These are phyloP conservation scores for Xyliphius kryptos DNA, from an alignment of 2,113 vertebrate genomes.

Conservation along the genomic window DNA sequence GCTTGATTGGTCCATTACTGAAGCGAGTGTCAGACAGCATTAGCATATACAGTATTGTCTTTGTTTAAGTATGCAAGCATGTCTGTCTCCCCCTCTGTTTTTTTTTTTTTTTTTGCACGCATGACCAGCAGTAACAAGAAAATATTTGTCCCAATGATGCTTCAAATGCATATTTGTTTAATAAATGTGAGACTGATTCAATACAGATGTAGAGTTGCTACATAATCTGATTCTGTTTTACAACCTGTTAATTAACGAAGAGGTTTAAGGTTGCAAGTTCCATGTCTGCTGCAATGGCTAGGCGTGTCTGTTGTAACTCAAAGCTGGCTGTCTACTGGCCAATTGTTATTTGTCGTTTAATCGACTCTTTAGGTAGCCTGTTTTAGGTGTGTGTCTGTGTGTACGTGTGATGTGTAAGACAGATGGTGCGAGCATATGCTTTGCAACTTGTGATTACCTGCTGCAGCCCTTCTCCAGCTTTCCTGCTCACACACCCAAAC, in stretches of 20 bases:
- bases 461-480: constrained; percentile 48
- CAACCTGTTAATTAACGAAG: too few species aligned
- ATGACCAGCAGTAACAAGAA: too few species aligned
- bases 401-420: constrained; percentile 38
- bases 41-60: constrained; percentile 30
- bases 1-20: constrained; percentile 30
- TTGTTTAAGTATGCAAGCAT: constrained; percentile 27
- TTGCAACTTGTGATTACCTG: constrained; percentile 53
- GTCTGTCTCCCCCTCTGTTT: too few species aligned
- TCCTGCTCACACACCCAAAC: constrained; percentile 40
- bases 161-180: too few species aligned
- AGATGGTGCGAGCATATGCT: constrained; percentile 69
- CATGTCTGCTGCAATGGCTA: background rate
- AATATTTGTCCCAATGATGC: too few species aligned
- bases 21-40: constrained; percentile 32
- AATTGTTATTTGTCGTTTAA: constrained; percentile 42
- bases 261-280: background rate
- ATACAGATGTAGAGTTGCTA: too few species aligned
- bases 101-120: too few species aligned
- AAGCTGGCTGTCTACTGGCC: constrained; percentile 23
- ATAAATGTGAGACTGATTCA: too few species aligned
- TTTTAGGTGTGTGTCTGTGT: constrained; percentile 31
- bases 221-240: too few species aligned
- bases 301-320: background rate
- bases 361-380: constrained; percentile 32